Conservation (phyloP, 2,797 vertebrate species). For the Myotis daubentonii region DNA sequence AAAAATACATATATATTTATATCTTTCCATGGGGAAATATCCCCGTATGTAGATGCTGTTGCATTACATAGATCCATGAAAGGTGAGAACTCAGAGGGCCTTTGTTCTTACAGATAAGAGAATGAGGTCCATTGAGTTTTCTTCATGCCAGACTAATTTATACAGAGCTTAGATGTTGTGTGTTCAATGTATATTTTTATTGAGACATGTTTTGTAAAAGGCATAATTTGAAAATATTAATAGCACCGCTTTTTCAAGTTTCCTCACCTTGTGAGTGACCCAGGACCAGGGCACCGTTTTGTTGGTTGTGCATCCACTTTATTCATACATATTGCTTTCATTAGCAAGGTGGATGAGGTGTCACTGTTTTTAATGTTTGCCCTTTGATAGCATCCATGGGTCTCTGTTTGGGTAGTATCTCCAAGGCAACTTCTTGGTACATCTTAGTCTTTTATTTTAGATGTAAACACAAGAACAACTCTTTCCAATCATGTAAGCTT, state of each 20-base stretch:
- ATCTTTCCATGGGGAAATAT: neutral
- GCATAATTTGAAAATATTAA: constrained; percentile 24
- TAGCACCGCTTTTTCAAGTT: neutral
- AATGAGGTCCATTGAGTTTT: neutral
- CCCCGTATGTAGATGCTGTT: neutral
- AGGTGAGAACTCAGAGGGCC: neutral
- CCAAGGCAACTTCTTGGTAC: constrained; percentile 59
- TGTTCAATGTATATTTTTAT: constrained; percentile 10
- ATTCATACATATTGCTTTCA: neutral
- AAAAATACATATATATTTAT: neutral
- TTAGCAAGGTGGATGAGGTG: constrained; percentile 32
- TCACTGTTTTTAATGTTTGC: constrained; percentile 36
- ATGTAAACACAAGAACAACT: constrained; percentile 35
- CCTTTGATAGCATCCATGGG: neutral
- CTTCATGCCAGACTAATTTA: neutral
- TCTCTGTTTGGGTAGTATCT: constrained; percentile 59
- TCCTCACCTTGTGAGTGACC: neutral
- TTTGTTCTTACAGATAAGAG: neutral
- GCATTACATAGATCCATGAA: neutral
- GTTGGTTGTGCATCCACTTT: neutral
- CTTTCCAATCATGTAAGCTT: constrained; percentile 45
- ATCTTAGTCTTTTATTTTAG: constrained; percentile 56
- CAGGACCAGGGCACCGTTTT: neutral
- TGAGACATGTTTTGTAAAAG: neutral
- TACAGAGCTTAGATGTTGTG: neutral